Evolutionary conservation across 2,888 invertebrate species (phyloP).

Genomic region (Stictocephala bisonia): DNA sequence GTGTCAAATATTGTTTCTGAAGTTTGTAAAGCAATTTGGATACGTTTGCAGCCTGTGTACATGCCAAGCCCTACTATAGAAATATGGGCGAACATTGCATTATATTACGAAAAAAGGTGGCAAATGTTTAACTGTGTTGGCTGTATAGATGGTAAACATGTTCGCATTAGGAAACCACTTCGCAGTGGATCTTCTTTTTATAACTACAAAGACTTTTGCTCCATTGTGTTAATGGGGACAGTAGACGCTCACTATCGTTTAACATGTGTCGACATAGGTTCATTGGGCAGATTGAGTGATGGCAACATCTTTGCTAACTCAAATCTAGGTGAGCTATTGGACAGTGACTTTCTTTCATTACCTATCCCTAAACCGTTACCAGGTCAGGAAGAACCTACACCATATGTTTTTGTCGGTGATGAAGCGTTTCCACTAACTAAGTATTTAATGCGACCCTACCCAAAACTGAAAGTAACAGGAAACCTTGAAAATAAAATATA

Average conservation of each 20-base stretch:
- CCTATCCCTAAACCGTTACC: conserved; percentile 52
- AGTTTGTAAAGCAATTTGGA: conserved; percentile 52
- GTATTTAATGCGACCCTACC: conserved; percentile 36
- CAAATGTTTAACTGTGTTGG: conserved; percentile 59
- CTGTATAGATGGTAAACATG: conserved; percentile 60
- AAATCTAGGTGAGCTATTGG: conserved; percentile 52
- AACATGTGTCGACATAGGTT: conserved; percentile 58
- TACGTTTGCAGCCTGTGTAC: conserved; percentile 51
- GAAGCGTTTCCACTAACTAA: conserved; percentile 14
- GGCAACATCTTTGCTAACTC: conserved; percentile 57
- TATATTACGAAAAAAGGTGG: conserved; percentile 58
- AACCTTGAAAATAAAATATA: conserved; percentile 29
- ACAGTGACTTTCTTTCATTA: conserved; percentile 48
- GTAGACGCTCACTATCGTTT: conserved; percentile 60
- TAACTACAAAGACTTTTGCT: conserved; percentile 60
- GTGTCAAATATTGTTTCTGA: conserved; percentile 55
- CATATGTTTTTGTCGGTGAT: conserved; percentile 35
- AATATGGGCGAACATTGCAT: conserved; percentile 54
- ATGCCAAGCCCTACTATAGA: conserved; percentile 54
- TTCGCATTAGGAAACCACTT: conserved; percentile 57
- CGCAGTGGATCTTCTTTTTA: conserved; percentile 59
- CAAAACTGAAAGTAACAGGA: conserved; percentile 8
- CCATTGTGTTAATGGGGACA: conserved; percentile 59
- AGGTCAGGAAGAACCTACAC: conserved; percentile 23
- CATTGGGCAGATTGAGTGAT: conserved; percentile 59